A percentile compares a stretch with the other conserved stretches of the same genome.
Conservation (phyloP, 2,113 vertebrate genomes). For the Chionis minor region DNA sequence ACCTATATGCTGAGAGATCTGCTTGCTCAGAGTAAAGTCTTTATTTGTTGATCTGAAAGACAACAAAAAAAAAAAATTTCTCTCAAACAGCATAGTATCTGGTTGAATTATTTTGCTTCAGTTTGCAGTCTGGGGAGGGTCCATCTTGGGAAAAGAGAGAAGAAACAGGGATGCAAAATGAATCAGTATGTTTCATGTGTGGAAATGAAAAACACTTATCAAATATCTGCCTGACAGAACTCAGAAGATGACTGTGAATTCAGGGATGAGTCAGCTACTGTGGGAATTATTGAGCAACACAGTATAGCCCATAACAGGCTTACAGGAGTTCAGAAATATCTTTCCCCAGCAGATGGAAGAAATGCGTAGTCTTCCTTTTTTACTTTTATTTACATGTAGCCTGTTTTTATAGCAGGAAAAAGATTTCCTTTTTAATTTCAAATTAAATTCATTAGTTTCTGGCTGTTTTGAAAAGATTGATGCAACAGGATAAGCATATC, state of each 20-base stretch:
- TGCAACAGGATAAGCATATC: background rate
- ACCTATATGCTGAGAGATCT: background rate
- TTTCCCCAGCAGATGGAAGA: background rate
- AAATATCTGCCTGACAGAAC: background rate
- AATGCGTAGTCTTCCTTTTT: background rate
- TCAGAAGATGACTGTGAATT: background rate
- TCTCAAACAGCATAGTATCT: background rate
- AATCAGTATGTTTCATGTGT: background rate
- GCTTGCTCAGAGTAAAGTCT: background rate
- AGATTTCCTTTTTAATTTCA: background rate
- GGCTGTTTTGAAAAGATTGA: background rate
- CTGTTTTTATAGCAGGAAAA: background rate
- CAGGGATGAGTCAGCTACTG: slow-evolving; percentile 12
- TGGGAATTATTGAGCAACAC: background rate
- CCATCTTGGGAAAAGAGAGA: background rate
- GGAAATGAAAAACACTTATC: background rate
- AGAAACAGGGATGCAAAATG: background rate
- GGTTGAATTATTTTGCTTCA: background rate
- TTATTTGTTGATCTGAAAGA: background rate
- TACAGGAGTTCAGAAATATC: background rate
- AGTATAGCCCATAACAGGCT: background rate
- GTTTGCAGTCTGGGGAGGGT: background rate
- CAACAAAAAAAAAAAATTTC: background rate
- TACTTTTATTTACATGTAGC: background rate
- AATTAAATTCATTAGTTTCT: background rate